phyloP scores from a whole-genome alignment of 2,797 vertebrate genomes.

The Cottoperca gobio region DNA sequence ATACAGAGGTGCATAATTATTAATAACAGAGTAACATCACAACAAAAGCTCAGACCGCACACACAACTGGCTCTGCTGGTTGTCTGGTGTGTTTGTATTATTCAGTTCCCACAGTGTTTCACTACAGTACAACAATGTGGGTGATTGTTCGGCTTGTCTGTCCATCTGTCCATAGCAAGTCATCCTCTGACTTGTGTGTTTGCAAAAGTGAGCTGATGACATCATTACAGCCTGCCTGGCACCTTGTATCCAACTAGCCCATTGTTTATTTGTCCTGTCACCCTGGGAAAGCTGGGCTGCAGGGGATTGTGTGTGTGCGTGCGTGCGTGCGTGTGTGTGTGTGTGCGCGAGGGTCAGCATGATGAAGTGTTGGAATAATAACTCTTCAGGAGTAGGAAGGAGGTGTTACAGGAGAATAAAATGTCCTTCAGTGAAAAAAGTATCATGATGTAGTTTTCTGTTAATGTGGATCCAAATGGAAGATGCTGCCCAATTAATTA shows the following conservation, averaged over 20 bases:
- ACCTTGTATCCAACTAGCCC: constrained; percentile 51
- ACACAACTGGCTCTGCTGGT: constrained; percentile 61
- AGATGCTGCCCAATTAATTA: constrained; percentile 28
- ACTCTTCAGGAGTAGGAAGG: constrained; percentile 54
- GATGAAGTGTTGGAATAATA: constrained; percentile 77
- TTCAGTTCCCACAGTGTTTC: constrained; percentile 75
- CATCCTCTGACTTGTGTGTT: constrained; percentile 57
- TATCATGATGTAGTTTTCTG: constrained; percentile 2
- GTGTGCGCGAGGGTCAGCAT: constrained; percentile 54
- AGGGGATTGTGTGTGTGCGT: constrained; percentile 36
- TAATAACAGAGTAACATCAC: constrained; percentile 42
- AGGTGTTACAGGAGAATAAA: constrained; percentile 45
- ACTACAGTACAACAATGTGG: constrained; percentile 64
- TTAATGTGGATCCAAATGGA: constrained; percentile 18
- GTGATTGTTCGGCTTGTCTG: constrained; percentile 71
- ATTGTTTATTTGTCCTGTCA: constrained; percentile 80
- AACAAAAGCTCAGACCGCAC: constrained; percentile 17
- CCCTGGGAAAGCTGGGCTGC: constrained; percentile 70
- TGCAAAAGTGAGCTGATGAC: constrained; percentile 68
- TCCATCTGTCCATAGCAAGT: constrained; percentile 58
- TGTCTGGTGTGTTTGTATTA: constrained; percentile 35
- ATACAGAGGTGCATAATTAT: constrained; percentile 32
- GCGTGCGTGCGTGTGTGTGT: constrained; percentile 38
- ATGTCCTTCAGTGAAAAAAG: constrained; percentile 36
- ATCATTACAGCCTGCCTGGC: constrained; percentile 69